phyloP scores from a whole-genome alignment of 2,113 vertebrate genomes.

The Daboia siamensis region DNA sequence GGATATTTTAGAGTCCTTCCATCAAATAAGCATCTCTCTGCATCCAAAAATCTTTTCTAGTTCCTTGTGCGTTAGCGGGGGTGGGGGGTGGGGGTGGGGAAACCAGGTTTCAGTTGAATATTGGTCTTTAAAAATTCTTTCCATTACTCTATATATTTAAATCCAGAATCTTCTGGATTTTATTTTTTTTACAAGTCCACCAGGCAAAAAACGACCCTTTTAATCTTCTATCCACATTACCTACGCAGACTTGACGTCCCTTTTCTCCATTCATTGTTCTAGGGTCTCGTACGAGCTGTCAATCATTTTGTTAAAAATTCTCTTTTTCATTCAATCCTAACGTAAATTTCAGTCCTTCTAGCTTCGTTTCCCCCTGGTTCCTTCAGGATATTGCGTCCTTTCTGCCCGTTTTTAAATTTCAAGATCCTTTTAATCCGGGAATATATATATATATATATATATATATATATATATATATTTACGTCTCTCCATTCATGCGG shows the following conservation, averaged over 20 bases:
- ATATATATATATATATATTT: too few species aligned
- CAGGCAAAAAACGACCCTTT: background rate
- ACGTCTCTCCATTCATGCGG: background rate
- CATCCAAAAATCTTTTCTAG: background rate
- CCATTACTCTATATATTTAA: background rate
- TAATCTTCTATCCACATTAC: background rate
- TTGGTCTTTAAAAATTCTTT: background rate
- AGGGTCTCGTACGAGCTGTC: background rate
- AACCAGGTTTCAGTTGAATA: background rate
- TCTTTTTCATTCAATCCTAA: background rate
- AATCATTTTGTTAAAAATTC: background rate
- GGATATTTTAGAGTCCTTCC: background rate
- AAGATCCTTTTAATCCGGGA: background rate
- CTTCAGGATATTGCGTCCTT: background rate
- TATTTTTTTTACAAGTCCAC: background rate
- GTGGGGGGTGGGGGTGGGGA: accelerated
- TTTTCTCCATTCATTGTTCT: background rate
- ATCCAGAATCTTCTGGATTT: background rate
- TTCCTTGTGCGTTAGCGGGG: background rate
- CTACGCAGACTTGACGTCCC: background rate
- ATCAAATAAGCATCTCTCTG: background rate
- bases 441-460: background rate
- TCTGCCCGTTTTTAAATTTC: background rate
- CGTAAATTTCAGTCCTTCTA: background rate
- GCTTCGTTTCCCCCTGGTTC: background rate